These are phyloP conservation scores for Saguinus imperator DNA, from an alignment of 2,113 vertebrate species.

Conservation along the genomic window DNA sequence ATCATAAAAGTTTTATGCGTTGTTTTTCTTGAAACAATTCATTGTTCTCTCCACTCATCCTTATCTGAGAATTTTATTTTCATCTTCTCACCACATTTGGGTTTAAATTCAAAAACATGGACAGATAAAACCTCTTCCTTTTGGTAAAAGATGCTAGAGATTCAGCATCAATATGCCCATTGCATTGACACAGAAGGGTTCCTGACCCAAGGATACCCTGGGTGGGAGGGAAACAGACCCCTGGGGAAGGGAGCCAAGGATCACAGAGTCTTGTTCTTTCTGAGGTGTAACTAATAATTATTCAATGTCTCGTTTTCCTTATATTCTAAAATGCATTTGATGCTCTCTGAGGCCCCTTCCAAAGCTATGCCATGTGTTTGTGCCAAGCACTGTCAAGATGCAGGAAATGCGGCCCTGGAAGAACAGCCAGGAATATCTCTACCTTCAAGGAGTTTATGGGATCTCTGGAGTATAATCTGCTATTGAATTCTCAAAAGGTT, in stretches of 20 bases:
- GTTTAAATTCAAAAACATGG: neutral
- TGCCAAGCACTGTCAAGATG: neutral
- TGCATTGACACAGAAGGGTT: neutral
- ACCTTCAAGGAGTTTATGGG: neutral
- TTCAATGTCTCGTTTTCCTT: neutral
- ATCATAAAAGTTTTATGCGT: neutral
- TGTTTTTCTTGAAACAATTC: neutral
- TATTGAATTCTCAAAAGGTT: neutral
- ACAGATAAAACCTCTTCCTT: neutral
- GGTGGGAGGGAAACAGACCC: neutral
- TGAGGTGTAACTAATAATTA: neutral
- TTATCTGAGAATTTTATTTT: conserved; percentile 13
- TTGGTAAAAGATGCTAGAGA: neutral
- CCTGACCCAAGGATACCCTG: neutral
- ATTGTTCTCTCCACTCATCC: neutral
- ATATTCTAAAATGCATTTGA: neutral
- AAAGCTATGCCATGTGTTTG: neutral
- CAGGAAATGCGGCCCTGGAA: neutral
- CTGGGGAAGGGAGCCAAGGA: neutral
- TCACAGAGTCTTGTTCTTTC: neutral
- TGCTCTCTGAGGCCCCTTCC: neutral
- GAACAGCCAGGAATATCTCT: neutral
- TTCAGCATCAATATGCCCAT: neutral
- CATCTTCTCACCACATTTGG: neutral
- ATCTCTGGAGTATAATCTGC: neutral